Percentiles rank a stretch among this genome's conserved stretches.
These are phyloP conservation scores for Romanogobio albipinnatus DNA, from an alignment of 2,113 vertebrate species.

Conservation along the genomic window DNA sequence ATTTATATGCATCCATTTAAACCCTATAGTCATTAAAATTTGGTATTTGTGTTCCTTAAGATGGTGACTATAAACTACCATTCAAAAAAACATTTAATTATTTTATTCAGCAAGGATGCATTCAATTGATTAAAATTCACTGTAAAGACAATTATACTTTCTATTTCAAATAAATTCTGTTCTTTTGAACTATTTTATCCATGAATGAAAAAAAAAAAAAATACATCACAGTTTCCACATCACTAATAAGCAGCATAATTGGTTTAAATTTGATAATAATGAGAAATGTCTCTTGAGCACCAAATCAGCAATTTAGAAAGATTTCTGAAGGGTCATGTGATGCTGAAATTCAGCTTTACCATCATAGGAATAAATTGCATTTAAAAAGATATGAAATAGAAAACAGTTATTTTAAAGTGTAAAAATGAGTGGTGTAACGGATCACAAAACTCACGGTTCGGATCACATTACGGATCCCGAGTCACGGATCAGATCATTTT, in stretches of 20 bases:
- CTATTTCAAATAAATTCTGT: not conserved
- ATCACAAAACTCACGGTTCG: too few relatives aligned
- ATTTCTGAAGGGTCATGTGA: not conserved
- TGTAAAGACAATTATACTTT: not conserved
- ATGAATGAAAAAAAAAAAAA: not conserved
- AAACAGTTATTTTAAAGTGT: not conserved
- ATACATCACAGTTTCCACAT: not conserved
- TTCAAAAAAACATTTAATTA: not conserved
- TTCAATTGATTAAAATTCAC: not conserved
- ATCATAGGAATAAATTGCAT: not conserved
- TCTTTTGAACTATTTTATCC: not conserved
- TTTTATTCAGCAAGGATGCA: not conserved
- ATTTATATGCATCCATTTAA: slow-evolving; percentile 8
- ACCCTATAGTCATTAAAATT: not conserved
- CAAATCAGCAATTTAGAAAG: not conserved
- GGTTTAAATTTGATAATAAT: not conserved
- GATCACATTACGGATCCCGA: too few relatives aligned
- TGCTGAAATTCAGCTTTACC: not conserved
- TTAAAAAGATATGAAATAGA: not conserved
- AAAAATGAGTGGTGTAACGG: not conserved
- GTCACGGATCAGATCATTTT: too few relatives aligned
- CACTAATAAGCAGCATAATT: not conserved
- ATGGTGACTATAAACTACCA: not conserved
- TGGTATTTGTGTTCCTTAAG: not conserved
- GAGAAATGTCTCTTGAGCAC: too few relatives aligned